Evolutionary conservation across 2,797 vertebrate genomes (phyloP).

Genomic region (Rhadinocentrus ornatus): DNA sequence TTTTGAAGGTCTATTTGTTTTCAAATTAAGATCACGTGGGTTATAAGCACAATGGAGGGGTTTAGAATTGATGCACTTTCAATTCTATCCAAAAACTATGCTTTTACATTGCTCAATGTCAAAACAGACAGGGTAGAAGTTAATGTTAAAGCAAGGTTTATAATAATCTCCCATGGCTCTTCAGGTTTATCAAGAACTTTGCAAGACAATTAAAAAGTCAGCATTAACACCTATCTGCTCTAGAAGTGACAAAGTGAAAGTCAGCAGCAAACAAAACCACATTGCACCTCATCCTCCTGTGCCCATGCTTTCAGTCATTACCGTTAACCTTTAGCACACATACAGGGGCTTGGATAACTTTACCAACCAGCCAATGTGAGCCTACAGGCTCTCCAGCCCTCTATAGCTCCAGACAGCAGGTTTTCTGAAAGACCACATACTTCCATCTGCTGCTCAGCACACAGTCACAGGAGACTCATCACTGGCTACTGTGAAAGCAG

Average conservation of each 20-base stretch:
- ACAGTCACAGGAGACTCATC: slow-evolving; percentile 62
- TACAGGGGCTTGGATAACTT: slow-evolving; percentile 1
- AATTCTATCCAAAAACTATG: not conserved
- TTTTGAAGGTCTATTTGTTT: not conserved
- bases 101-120: no score
- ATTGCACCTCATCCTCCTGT: not conserved
- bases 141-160: not conserved
- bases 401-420: slow-evolving; percentile 56
- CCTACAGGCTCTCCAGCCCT: slow-evolving; percentile 38
- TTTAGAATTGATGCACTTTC: not conserved
- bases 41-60: not conserved
- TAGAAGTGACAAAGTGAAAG: slow-evolving; percentile 14
- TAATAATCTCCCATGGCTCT: not conserved
- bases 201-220: not conserved
- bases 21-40: not conserved
- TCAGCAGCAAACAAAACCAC: slow-evolving; percentile 1
- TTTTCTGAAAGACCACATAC: slow-evolving; percentile 70
- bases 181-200: slow-evolving; percentile 1
- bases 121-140: no score
- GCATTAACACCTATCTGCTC: slow-evolving; percentile 19
- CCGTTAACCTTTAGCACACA: slow-evolving; percentile 7
- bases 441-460: slow-evolving; percentile 60
- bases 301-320: slow-evolving; percentile 1
- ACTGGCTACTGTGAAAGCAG: slow-evolving; percentile 27
- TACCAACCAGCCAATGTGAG: slow-evolving; percentile 21